These are phyloP conservation scores for Beroe forskalii DNA, from an alignment of 37 sponge, comb jelly and placozoan species.

Conservation along the genomic window DNA sequence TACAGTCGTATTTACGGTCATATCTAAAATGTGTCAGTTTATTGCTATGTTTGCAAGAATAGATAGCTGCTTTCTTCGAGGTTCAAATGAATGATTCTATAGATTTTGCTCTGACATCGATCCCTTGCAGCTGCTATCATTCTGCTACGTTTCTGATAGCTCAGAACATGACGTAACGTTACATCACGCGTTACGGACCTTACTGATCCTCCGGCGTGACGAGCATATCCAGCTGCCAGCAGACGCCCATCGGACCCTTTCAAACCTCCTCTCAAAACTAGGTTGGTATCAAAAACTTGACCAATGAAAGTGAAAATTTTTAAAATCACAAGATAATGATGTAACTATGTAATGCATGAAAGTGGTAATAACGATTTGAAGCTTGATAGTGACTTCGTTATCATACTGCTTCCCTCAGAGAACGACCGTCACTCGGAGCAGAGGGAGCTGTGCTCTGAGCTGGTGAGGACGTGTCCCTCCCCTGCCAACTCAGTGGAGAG, in stretches of 20 bases:
- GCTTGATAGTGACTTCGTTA: too few species aligned
- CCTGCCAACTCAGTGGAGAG: neutral
- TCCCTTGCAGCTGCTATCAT: neutral
- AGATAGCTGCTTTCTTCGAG: too few species aligned
- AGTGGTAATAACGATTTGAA: too few species aligned
- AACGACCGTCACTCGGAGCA: neutral
- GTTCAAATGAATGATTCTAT: too few species aligned
- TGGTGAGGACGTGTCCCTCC: neutral
- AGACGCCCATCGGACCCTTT: neutral
- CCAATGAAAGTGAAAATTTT: too few species aligned
- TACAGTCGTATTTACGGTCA: too few species aligned
- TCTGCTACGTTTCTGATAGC: neutral
- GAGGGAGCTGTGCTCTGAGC: neutral
- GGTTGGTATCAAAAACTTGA: neutral
- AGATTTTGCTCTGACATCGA: too few species aligned
- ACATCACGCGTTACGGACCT: neutral
- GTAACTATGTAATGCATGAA: neutral
- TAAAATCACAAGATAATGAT: neutral
- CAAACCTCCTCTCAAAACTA: neutral
- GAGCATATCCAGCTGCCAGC: neutral
- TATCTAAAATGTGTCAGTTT: too few species aligned
- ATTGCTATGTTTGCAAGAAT: too few species aligned
- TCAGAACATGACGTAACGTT: neutral
- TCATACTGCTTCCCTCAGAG: neutral
- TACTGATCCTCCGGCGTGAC: neutral